A percentile compares a stretch with the other conserved stretches of the same genome.
Evolutionary conservation across 2,797 vertebrate genomes (phyloP).

Genomic region (Sebastes steindachneri): DNA sequence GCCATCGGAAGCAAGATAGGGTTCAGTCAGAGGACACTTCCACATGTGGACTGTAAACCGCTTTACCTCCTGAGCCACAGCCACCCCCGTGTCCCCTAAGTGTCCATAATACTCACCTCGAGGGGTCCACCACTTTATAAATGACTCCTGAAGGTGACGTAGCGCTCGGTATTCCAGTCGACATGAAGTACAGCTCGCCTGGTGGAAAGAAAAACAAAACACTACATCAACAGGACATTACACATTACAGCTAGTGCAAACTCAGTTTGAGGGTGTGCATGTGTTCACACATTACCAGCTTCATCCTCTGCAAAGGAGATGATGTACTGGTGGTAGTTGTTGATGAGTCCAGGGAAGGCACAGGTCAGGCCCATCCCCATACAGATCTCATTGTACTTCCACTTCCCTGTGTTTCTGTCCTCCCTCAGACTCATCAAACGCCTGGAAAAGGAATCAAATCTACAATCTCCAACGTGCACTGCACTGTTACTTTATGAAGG

Average conservation of each 20-base stretch:
- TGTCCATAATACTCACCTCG: slow-evolving; percentile 75
- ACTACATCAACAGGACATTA: background rate
- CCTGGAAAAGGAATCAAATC: slow-evolving; percentile 66
- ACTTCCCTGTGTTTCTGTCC: slow-evolving; percentile 79
- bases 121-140: slow-evolving; percentile 94
- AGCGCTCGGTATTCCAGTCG: slow-evolving; percentile 90
- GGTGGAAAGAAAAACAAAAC: slow-evolving; percentile 12
- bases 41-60: too few species aligned
- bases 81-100: too few species aligned
- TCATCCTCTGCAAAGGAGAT: slow-evolving; percentile 97
- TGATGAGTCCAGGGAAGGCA: slow-evolving; percentile 92
- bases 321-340: slow-evolving; percentile 93
- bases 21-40: too few species aligned
- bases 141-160: slow-evolving; percentile 88
- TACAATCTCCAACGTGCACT: background rate
- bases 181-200: slow-evolving; percentile 98
- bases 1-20: too few species aligned
- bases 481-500: background rate
- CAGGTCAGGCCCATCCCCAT: slow-evolving; percentile 94
- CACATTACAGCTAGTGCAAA: background rate
- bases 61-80: too few species aligned
- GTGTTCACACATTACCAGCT: slow-evolving; percentile 82
- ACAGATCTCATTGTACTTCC: slow-evolving; percentile 93
- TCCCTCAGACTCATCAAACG: slow-evolving; percentile 94
- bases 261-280: background rate